Conservation (phyloP, 2,113 vertebrate genomes). For the Chaenocephalus aceratus region DNA sequence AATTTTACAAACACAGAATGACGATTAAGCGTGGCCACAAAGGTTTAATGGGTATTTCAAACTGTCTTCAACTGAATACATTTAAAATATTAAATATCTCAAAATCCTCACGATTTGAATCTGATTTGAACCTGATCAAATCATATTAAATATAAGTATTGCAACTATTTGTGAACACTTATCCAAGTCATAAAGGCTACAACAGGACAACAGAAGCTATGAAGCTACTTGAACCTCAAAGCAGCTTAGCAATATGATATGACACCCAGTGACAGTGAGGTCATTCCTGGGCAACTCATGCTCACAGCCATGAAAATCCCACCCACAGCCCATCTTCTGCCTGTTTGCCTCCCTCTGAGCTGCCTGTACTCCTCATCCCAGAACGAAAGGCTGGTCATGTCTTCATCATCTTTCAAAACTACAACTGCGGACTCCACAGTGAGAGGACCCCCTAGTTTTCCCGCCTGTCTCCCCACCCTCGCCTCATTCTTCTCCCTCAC, state of each 20-base stretch:
- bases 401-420: slow-evolving; percentile 62
- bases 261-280: slow-evolving; percentile 46
- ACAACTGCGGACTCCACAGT: slow-evolving; percentile 29
- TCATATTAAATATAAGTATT: neutral
- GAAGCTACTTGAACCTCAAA: slow-evolving; percentile 24
- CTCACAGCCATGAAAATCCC: slow-evolving; percentile 41
- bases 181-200: too few relatives aligned
- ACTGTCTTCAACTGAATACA: neutral
- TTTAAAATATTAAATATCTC: neutral
- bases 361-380: slow-evolving; percentile 27
- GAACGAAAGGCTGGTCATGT: slow-evolving; percentile 36
- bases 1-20: neutral
- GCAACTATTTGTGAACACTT: neutral
- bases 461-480: slow-evolving; percentile 54
- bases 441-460: slow-evolving; percentile 74
- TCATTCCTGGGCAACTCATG: slow-evolving; percentile 46
- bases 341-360: slow-evolving; percentile 24
- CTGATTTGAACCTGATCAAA: neutral
- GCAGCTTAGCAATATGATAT: slow-evolving; percentile 56
- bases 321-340: slow-evolving; percentile 21
- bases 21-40: neutral
- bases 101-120: neutral
- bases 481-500: slow-evolving; percentile 73
- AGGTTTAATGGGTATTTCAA: neutral
- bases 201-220: slow-evolving; percentile 6